A percentile compares a stretch with the other conserved stretches of the same genome.
These are phyloP conservation scores for Leptosomus discolor DNA, from an alignment of 2,113 vertebrate genomes.

Conservation along the genomic window DNA sequence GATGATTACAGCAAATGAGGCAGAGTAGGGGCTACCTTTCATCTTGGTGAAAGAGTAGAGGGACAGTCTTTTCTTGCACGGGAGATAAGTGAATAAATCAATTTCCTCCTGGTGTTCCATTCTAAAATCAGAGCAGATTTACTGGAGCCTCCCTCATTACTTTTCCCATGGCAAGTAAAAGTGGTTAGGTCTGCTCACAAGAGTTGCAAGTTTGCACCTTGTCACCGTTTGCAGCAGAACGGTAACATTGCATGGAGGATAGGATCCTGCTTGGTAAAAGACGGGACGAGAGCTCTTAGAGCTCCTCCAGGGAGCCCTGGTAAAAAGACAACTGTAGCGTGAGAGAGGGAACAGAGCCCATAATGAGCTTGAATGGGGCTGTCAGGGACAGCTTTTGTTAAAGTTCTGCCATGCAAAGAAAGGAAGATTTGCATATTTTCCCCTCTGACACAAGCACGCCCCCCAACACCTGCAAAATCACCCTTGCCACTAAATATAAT, in stretches of 20 bases:
- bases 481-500: neutral
- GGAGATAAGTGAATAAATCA: neutral
- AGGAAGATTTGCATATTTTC: neutral
- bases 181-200: neutral
- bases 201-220: neutral
- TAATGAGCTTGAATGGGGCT: neutral
- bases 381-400: neutral
- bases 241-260: neutral
- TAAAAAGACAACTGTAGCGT: neutral
- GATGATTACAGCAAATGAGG: neutral
- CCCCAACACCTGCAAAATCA: neutral
- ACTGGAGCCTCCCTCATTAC: neutral
- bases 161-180: neutral
- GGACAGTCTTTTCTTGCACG: neutral
- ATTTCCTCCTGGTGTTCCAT: neutral
- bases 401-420: neutral
- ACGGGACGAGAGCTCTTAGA: neutral
- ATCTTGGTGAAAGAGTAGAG: neutral
- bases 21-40: neutral
- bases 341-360: neutral
- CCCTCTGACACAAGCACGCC: neutral
- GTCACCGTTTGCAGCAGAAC: neutral
- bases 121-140: neutral
- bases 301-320: neutral
- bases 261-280: neutral